Percentiles rank a stretch among this genome's conserved stretches.
Conservation (phyloP, 2,888 invertebrate species). For the Cyclophora punctaria region DNA sequence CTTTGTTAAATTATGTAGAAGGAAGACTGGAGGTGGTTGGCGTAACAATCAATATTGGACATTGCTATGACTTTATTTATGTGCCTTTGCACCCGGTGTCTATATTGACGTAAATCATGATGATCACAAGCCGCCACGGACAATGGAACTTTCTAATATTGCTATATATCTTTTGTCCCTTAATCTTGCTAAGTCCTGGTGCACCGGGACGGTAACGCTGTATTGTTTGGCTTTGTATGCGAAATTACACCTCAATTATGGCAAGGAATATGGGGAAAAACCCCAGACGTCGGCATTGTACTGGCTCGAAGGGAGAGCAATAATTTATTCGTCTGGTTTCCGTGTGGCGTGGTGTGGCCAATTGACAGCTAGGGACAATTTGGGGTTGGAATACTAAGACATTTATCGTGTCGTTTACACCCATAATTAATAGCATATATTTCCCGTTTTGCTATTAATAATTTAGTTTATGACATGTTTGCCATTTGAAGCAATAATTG, state of each 20-base stretch:
- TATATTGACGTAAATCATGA: constrained; percentile 56
- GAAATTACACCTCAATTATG: constrained; percentile 65
- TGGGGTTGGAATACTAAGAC: constrained; percentile 27
- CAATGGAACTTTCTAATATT: constrained; percentile 55
- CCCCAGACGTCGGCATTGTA: constrained; percentile 43
- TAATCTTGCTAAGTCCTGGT: constrained; percentile 27
- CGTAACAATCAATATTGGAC: constrained; percentile 28
- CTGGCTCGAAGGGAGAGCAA: constrained; percentile 43
- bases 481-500: no score
- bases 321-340: constrained; percentile 57
- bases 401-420: no score
- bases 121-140: constrained; percentile 37
- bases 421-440: no score
- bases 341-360: constrained; percentile 34
- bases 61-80: constrained; percentile 41
- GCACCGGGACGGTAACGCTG: constrained; percentile 40
- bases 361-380: constrained; percentile 24
- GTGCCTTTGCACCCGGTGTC: constrained; percentile 30
- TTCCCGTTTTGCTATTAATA: no score
- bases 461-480: no score
- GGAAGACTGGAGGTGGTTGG: constrained; percentile 29
- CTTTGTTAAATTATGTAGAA: constrained; percentile 39
- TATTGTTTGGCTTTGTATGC: constrained; percentile 48
- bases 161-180: constrained; percentile 42
- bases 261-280: constrained; percentile 44